Evolutionary conservation across 2,797 vertebrate species (phyloP), one percentile per base, ranked within the genome.

Genomic region (Neoniphon sammara): DNA sequence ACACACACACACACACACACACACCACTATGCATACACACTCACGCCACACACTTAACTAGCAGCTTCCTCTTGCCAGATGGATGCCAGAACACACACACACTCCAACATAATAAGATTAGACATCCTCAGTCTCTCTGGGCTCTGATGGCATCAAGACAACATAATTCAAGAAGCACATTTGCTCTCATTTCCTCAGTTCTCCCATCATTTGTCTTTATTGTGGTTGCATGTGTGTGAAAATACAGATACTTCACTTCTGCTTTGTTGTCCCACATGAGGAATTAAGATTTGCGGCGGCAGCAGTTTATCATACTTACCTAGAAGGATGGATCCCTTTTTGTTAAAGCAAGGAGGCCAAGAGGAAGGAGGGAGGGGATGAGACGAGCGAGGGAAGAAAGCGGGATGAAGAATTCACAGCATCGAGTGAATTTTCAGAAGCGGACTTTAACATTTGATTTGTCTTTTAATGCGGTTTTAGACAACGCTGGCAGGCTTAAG

Each of bases 81-180:
- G 31, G 31, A 34, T 34, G 31, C 7, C 31, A 34, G 31, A 34
- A 62, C 12, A 17, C 14, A 58, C 11, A 61, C 1, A 5, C 62
- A 52, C 47, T 15, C 25, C 23, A 17, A 12, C 46, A 63, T 11
- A 15, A 7, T 7, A 34, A 34, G 31, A 34, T 34, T 7, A 64
- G 8, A 49, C 55, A 53, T 21, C 46, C 9, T n/a, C 50, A 31
- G 31, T 73, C 55, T 66, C 55, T 42, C 23, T 44, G 36, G n/a
- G n/a, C 18, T 30, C 34, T 58, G 60, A 76, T 44, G n/a, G n/a
- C n/a, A n/a, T n/a, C n/a, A n/a, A n/a, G n/a, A n/a, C n/a, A n/a
- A n/a, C n/a, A n/a, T n/a, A 54, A 10, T 34, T 59, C 36, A 18
- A 27, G 53, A 5, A 57, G 25, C 34, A 44, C 6, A 47, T 77